Base-by-base conservation (phyloP, 2,888 invertebrate genomes). In the Linnaemya vulpina region DNA sequence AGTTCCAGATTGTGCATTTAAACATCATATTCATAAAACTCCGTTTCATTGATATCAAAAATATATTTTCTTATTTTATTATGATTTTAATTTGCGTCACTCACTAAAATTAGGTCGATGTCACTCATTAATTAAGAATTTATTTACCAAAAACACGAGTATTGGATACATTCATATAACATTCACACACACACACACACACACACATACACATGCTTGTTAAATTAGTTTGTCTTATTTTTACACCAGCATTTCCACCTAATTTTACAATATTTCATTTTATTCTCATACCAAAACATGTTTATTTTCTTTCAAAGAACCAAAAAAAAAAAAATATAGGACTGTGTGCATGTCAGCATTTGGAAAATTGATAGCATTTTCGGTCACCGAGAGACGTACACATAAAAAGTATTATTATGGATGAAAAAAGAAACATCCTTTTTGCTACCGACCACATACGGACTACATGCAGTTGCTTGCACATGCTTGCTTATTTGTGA, bases 401-500 rank as follows among this genome's bases (percentile, higher is more conserved):
- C n/a, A n/a, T 46, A 46, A 46, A 46, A 46, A 15, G 7, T 46
- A n/a, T 15, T 46, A 15, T 15, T 46, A 40, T 51, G 9, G 17
- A 51, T 51, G 20, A 17, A 51, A 17, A 20, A 51, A 51, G 9
- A 20, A 17, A 49, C 17, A 11, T 30, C 30, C 30, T 30, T 30
- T 40, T 40, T 46, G 10, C n/a, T 46, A 46, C 15, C 46, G n/a
- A 46, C 46, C 15, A 35, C 43, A 65, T 3, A 30, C 11, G 11
- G 11, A 43, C 11, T 8, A 51, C 38, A 74, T n/a, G 49, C 17
- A 20, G 1, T 9, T 17, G 49, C 49, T 51, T 3, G 11, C 38
- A 43, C 20, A 53, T 68, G n/a, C 38, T 22, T 68, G 68, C 60
- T 51, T 25, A 51, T 62, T 75, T 85, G 87, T 89, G 88, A 90